These are phyloP conservation scores for Anguilla japonica DNA, from an alignment of 2,113 vertebrate genomes.

Conservation along the genomic window DNA sequence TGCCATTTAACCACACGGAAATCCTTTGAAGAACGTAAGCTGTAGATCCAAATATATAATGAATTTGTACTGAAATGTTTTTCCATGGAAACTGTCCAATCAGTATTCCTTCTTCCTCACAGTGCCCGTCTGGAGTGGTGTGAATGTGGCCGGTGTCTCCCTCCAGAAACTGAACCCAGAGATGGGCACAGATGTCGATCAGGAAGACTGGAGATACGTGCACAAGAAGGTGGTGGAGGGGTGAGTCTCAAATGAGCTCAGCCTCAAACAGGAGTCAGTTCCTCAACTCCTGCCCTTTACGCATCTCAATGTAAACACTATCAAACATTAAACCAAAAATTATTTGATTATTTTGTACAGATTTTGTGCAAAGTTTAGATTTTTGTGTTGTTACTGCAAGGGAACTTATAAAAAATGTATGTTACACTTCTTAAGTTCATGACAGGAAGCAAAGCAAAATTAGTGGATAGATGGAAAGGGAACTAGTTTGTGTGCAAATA, in stretches of 20 bases:
- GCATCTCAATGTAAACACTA: neutral
- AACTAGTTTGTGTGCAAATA: neutral
- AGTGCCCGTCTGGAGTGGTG: conserved; percentile 98
- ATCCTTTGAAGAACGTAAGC: neutral
- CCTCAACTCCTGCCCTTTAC: neutral
- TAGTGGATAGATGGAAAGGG: neutral
- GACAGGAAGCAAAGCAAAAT: neutral
- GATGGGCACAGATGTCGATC: conserved; percentile 81
- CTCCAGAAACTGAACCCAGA: conserved; percentile 86
- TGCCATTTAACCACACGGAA: neutral
- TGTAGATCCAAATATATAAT: neutral
- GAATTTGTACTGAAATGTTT: neutral
- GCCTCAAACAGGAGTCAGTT: neutral
- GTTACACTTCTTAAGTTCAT: neutral
- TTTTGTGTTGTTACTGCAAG: no score
- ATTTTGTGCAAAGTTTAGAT: no score
- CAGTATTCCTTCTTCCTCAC: conserved; percentile 11
- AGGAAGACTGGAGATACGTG: conserved; percentile 88
- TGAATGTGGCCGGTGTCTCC: conserved; percentile 91
- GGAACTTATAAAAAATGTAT: neutral
- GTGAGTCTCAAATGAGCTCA: conserved; percentile 61
- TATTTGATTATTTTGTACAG: no score
- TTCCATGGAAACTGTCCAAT: neutral
- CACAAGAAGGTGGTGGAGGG: conserved; percentile 94
- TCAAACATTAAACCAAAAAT: neutral